phyloP scores from a whole-genome alignment of 2,797 vertebrate genomes.

The Nothura maculosa region DNA sequence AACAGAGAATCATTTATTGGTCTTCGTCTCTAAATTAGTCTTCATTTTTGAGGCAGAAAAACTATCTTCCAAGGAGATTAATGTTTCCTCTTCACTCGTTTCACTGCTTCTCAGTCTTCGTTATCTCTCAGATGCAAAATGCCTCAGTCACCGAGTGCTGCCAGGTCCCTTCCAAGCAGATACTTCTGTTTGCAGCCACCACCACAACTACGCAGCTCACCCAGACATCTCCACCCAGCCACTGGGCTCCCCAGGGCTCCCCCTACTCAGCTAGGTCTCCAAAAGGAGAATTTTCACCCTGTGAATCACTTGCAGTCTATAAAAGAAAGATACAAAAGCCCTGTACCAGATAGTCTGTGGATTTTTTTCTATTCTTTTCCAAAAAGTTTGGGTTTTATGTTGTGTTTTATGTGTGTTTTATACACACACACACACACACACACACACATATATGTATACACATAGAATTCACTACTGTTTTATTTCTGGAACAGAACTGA shows the following conservation, averaged over 20 bases:
- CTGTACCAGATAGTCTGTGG: not conserved
- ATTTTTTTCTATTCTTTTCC: not conserved
- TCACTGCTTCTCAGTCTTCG: not conserved
- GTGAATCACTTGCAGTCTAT: not conserved
- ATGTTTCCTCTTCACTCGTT: conserved; percentile 16
- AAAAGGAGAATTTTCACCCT: not conserved
- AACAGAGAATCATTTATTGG: conserved; percentile 60
- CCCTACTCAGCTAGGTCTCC: not conserved
- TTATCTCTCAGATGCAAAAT: not conserved
- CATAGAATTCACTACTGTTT: not conserved
- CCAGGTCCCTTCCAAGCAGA: not conserved
- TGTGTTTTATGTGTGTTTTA: too few relatives aligned
- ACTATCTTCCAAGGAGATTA: not conserved
- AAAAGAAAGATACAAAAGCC: not conserved
- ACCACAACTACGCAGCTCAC: not conserved
- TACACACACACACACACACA: too few relatives aligned
- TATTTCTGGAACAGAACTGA: not conserved
- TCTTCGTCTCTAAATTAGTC: conserved; percentile 25
- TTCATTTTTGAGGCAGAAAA: conserved; percentile 5
- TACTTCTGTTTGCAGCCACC: not conserved
- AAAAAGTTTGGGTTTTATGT: not conserved
- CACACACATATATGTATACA: too few relatives aligned
- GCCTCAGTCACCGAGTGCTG: not conserved
- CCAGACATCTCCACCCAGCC: not conserved
- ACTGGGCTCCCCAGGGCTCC: not conserved